Conservation (phyloP, 2,888 invertebrate species). For the Pristionchus entomophagus region DNA sequence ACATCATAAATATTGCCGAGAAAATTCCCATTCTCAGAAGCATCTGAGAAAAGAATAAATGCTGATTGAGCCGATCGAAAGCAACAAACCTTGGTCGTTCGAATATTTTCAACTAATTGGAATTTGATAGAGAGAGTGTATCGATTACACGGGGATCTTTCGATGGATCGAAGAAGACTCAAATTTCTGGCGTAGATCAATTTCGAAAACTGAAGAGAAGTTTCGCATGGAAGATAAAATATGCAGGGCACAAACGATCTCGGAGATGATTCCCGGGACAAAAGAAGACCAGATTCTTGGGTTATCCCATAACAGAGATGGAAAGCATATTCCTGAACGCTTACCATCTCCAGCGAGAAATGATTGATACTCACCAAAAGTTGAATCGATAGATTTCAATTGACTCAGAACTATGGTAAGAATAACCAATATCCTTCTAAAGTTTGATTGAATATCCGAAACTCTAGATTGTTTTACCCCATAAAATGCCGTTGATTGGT, state of each 20-base stretch:
- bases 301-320: not conserved
- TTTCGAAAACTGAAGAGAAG: not conserved
- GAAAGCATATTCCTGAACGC: not conserved
- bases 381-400: not conserved
- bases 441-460: too few species aligned
- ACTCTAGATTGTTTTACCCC: too few species aligned
- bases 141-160: not conserved
- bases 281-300: not conserved
- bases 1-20: not conserved
- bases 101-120: not conserved
- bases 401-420: not conserved
- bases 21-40: not conserved
- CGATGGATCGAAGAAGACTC: not conserved
- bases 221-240: not conserved
- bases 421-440: not conserved
- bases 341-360: too few species aligned
- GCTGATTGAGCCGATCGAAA: too few species aligned
- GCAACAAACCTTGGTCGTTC: not conserved
- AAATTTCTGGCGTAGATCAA: not conserved
- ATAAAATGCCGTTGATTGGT: not conserved
- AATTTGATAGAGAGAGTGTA: constrained; percentile 9
- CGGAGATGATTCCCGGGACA: not conserved
- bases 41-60: not conserved
- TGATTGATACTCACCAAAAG: not conserved
- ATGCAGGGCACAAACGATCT: not conserved